Conservation (phyloP, 2,113 vertebrate genomes). For the Carollia perspicillata region DNA sequence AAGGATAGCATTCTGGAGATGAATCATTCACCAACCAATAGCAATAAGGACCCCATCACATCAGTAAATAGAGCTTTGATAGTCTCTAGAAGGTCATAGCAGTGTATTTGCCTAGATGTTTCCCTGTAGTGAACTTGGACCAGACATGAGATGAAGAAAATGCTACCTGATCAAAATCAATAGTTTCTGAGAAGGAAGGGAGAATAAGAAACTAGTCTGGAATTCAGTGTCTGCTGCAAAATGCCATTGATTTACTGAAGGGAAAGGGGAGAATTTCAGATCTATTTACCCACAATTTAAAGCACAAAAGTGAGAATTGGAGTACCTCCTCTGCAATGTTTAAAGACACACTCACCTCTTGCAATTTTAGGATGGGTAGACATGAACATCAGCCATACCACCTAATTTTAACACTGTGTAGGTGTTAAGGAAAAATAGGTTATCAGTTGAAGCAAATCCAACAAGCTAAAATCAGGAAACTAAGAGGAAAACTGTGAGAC, state of each 20-base stretch:
- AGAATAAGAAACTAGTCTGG: neutral
- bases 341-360: neutral
- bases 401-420: neutral
- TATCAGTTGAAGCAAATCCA: neutral
- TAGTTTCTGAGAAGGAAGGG: neutral
- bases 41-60: neutral
- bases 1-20: neutral
- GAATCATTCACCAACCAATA: neutral
- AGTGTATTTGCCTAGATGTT: neutral
- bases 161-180: neutral
- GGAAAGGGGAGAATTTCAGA: neutral
- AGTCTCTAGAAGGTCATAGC: neutral
- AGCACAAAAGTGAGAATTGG: neutral
- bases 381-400: neutral
- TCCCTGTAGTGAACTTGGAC: neutral
- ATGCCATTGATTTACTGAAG: neutral
- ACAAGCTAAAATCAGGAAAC: neutral
- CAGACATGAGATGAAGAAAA: neutral
- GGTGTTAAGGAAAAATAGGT: neutral
- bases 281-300: neutral
- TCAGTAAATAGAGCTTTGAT: neutral
- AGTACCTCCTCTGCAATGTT: neutral
- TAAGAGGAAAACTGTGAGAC: neutral
- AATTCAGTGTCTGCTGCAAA: neutral
- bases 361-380: neutral